Evolutionary conservation across 2,797 vertebrate genomes (phyloP), one percentile per base, ranked within the genome.

Genomic region (Holocentrus rufus): DNA sequence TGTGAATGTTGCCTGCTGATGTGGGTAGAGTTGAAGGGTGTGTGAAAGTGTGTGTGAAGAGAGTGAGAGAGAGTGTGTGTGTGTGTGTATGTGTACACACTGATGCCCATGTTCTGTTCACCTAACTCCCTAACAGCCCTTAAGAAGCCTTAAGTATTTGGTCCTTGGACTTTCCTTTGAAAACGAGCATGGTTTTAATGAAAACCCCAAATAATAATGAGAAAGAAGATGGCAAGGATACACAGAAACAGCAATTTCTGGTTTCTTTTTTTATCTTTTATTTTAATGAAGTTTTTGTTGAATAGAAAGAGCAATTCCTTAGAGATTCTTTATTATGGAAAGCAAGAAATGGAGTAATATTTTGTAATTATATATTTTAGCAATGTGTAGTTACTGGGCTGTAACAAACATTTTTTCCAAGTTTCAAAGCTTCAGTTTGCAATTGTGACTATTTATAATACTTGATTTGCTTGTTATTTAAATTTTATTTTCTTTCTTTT

Each of bases 101-200:
- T 92, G 92, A 92, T 87, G 91, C 93, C 93, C 92, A 91, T 90
- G 92, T 93, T 93, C 92, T 92, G 87, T 93, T 93, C 89, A 93
- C 92, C 91, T 93, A 92, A 94, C 90, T 95, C 93, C 93, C 93
- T 93, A 91, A 89, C 94, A 95, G 93, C 95, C 95, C 95, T 93
- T 91, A 96, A 95, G 94, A 98, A 98, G 97, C 97, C 97, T 99
- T 98, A 98, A 98, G 95, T 96, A 93, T 95, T 94, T 94, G 92
- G 94, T 97, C 96, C 95, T 95, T 93, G 95, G 93, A 95, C 93
- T 94, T 94, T 96, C 95, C 95, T 95, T 94, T 93, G 91, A 93
- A 92, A 94, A 93, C 79, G 91, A 96, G 95, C 95, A 95, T 95
- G 95, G 93, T 96, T 96, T 95, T 92, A 91, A 90, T 92, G 82